Conservation (phyloP, 1,140 invertebrate species). For the Saccostrea glomerata region DNA sequence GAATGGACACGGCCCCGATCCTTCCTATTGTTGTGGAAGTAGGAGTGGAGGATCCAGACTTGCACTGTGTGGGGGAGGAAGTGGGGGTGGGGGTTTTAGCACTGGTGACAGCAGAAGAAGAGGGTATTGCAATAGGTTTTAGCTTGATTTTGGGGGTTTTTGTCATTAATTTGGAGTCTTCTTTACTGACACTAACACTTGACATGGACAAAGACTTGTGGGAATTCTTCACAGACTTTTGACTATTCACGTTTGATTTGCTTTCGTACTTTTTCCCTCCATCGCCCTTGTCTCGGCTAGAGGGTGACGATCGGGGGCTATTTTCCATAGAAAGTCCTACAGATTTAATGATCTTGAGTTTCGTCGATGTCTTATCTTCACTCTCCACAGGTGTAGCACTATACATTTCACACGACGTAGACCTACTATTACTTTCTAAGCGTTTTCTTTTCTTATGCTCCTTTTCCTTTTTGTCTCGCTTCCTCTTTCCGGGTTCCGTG, state of each 20-base stretch:
- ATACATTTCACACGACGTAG: slow-evolving; percentile 51
- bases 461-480: slow-evolving; percentile 71
- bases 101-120: slow-evolving; percentile 62
- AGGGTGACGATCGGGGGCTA: slow-evolving; percentile 52
- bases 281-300: slow-evolving; percentile 52
- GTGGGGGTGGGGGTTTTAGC: slow-evolving; percentile 59
- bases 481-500: slow-evolving; percentile 68
- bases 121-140: slow-evolving; percentile 74
- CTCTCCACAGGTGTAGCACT: slow-evolving; percentile 51
- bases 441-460: slow-evolving; percentile 72
- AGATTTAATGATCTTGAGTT: slow-evolving; percentile 47
- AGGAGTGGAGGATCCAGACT: slow-evolving; percentile 75
- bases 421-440: slow-evolving; percentile 48
- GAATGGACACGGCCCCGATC: slow-evolving; percentile 64
- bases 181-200: slow-evolving; percentile 64
- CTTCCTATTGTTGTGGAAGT: slow-evolving; percentile 64
- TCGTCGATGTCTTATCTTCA: slow-evolving; percentile 51
- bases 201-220: slow-evolving; percentile 51
- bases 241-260: slow-evolving; percentile 60
- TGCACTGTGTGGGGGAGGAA: slow-evolving; percentile 38
- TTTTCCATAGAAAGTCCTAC: slow-evolving; percentile 46
- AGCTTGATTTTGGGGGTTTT: slow-evolving; percentile 77
- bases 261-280: slow-evolving; percentile 49
- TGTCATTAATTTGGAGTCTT: slow-evolving; percentile 74
- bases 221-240: slow-evolving; percentile 63